These are phyloP conservation scores for Pteromalus puparum DNA, from an alignment of 1,140 invertebrate genomes.

Conservation along the genomic window DNA sequence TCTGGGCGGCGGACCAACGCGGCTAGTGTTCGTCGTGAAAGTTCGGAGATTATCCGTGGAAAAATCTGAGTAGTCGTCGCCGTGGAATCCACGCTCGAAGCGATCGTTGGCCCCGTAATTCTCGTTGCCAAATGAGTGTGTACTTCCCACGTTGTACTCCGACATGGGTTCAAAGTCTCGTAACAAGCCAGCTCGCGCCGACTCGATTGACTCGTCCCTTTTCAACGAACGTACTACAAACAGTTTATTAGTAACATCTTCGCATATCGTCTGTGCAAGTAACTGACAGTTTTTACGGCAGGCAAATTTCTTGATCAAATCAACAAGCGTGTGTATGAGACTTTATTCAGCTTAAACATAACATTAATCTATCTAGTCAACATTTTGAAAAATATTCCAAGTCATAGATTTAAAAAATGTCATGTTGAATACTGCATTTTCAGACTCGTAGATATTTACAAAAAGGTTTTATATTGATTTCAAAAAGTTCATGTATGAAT, in stretches of 20 bases:
- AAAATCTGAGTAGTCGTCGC: conserved; percentile 64
- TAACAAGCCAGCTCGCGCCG: conserved; percentile 79
- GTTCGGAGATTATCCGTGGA: conserved; percentile 65
- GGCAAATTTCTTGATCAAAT: not conserved
- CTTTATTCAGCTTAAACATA: not conserved
- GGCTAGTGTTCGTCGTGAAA: conserved; percentile 63
- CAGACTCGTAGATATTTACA: not conserved
- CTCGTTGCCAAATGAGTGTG: conserved; percentile 71
- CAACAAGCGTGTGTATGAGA: conserved; percentile 23
- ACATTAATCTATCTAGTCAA: not conserved
- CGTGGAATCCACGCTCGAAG: conserved; percentile 69
- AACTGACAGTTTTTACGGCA: not conserved
- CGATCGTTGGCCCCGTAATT: conserved; percentile 73
- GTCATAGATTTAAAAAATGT: not conserved
- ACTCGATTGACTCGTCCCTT: conserved; percentile 77
- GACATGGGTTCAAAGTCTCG: conserved; percentile 78
- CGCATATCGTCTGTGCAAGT: not conserved
- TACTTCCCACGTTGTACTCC: conserved; percentile 76
- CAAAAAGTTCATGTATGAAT: conserved; percentile 1
- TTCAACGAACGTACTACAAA: conserved; percentile 72
- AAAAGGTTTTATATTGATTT: not conserved
- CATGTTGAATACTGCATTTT: not conserved
- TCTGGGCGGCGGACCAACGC: conserved; percentile 81
- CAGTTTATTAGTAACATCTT: conserved; percentile 50
- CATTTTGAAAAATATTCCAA: too few species aligned